These are phyloP conservation scores for Tragulus kanchil DNA, from an alignment of 2,113 vertebrate species.

Conservation along the genomic window DNA sequence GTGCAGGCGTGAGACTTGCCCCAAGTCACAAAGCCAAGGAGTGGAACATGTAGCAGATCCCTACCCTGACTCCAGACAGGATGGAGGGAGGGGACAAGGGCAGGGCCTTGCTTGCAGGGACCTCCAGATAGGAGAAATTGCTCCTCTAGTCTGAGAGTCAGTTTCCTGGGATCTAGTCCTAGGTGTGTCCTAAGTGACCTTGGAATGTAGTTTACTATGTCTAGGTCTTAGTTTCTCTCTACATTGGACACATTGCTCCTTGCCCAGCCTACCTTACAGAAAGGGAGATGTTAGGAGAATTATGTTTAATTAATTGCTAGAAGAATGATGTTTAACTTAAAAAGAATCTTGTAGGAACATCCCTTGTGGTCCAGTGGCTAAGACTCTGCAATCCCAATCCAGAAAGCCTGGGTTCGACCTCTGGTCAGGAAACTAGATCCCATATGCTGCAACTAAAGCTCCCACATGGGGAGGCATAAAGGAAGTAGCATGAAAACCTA, in stretches of 20 bases:
- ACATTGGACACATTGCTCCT: neutral
- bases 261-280: neutral
- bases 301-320: neutral
- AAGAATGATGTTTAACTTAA: slow-evolving; percentile 31
- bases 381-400: neutral
- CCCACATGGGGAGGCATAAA: neutral
- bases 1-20: neutral
- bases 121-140: neutral
- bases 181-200: neutral
- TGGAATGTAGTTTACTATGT: neutral
- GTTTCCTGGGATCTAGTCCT: neutral
- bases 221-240: slow-evolving; percentile 13
- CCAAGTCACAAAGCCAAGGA: neutral
- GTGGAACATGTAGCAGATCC: neutral
- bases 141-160: neutral
- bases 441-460: neutral
- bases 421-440: neutral
- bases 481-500: no score
- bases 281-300: neutral
- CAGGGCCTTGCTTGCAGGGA: neutral
- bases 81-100: neutral
- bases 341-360: neutral
- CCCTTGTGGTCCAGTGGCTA: neutral
- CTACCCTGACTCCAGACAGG: neutral
- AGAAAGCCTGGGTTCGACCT: neutral